Percentiles rank a stretch among this genome's conserved stretches.
Evolutionary conservation across 2,113 vertebrate species (phyloP).

Genomic region (Anoplopoma fimbria): DNA sequence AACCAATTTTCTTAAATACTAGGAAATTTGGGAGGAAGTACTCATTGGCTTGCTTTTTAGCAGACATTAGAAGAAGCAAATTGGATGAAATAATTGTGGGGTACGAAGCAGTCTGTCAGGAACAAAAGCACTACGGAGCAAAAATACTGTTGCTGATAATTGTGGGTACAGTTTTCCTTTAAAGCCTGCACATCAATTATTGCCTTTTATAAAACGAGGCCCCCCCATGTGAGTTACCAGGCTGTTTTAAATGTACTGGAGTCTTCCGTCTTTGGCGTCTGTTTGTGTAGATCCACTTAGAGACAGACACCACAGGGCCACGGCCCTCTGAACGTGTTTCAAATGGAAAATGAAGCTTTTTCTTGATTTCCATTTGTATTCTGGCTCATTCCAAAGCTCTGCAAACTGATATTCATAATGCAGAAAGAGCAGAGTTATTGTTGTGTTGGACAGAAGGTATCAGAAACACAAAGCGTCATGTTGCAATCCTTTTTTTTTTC

Average conservation of each 20-base stretch:
- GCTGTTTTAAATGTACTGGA: conserved; percentile 41
- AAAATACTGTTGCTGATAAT: conserved; percentile 55
- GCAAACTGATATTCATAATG: conserved; percentile 49
- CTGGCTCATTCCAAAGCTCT: background rate
- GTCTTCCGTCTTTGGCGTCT: conserved; percentile 30
- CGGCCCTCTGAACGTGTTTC: background rate
- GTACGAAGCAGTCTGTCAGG: conserved; percentile 22
- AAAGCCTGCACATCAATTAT: conserved; percentile 59
- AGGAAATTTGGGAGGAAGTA: background rate
- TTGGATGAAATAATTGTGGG: conserved; percentile 43
- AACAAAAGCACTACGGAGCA: conserved; percentile 39
- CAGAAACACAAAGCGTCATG: background rate
- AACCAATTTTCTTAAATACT: background rate
- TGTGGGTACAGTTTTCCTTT: conserved; percentile 47
- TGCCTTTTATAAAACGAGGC: conserved; percentile 45
- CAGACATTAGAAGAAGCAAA: conserved; percentile 28
- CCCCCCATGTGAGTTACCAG: conserved; percentile 14
- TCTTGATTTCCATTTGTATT: conserved; percentile 50
- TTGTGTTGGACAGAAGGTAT: conserved; percentile 6
- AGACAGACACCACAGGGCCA: conserved; percentile 1
- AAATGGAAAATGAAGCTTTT: conserved; percentile 19
- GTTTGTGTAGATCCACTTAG: background rate
- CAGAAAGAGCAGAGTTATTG: conserved; percentile 1
- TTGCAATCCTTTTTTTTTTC: background rate
- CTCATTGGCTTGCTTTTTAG: conserved; percentile 17